Conservation (phyloP, 2,888 invertebrate genomes). For the Gastracanthus pulcherrimus region DNA sequence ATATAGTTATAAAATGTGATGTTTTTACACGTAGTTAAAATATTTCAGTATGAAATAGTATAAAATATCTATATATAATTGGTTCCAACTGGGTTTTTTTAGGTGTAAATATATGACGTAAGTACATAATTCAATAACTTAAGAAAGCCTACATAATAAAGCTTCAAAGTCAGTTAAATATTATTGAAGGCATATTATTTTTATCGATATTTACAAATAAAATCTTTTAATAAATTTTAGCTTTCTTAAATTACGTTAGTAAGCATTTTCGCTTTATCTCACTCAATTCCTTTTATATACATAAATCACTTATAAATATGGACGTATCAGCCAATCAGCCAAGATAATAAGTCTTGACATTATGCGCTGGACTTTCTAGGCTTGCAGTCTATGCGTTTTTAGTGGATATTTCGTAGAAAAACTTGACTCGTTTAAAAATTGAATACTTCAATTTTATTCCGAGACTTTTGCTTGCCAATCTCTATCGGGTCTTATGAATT, state of each 20-base stretch:
- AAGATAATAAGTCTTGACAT: constrained; percentile 8
- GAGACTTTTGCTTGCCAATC: constrained; percentile 67
- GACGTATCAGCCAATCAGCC: constrained; percentile 8
- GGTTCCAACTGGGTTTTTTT: not conserved
- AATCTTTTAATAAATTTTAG: not conserved
- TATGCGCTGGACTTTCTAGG: not conserved
- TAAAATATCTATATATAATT: constrained; percentile 2
- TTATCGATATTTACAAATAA: constrained; percentile 27
- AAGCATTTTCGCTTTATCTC: not conserved
- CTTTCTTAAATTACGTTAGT: constrained; percentile 18
- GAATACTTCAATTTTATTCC: not conserved
- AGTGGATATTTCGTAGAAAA: constrained; percentile 6
- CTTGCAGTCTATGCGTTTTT: constrained; percentile 43
- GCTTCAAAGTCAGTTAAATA: not conserved
- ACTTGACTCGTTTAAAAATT: not conserved
- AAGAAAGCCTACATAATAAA: constrained; percentile 16
- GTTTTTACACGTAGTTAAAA: constrained; percentile 3
- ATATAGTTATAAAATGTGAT: constrained; percentile 4
- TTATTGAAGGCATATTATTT: not conserved
- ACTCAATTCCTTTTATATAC: constrained; percentile 33
- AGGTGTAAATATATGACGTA: not conserved
- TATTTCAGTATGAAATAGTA: constrained; percentile 23
- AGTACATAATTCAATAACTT: constrained; percentile 35
- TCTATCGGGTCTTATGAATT: constrained; percentile 77
- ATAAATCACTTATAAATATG: constrained; percentile 35